Evolutionary conservation across 2,797 vertebrate species (phyloP), one percentile per base, ranked within the genome.

Genomic region (Danio albolineatus): DNA sequence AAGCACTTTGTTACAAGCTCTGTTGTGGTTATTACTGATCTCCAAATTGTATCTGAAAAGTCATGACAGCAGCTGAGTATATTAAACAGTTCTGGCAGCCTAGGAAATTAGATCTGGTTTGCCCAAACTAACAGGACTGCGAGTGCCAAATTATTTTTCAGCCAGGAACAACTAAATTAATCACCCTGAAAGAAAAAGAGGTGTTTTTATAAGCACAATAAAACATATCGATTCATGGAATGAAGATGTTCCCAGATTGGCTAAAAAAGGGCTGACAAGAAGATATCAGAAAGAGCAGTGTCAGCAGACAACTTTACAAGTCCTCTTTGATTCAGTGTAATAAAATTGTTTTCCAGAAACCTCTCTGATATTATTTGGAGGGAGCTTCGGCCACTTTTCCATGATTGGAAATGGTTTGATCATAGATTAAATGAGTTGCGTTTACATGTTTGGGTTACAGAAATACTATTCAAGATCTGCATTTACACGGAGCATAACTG

Each of bases 291-390:
- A 82, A 56, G 41, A 51, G 54, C 65, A 13, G 38, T 39, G 48
- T 85, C 82, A 80, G 77, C 73, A 84, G 21, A 7, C 59, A 73
- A 65, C 53, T 81, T 83, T 83, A 83, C 17, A 36, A 61, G 39
- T 38, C 36, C 57, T 72, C 6, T 1, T 56, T 51, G 53, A 21
- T 48, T 36, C 19, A 5, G 36, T 72, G 49, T 81, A 62, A 77
- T 74, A 80, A 77, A 69, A 6, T n/a, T 12, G 69, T 12, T 69
- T 53, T 14, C 10, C 13, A 44, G 17, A 73, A 82, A 62, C 49
- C 51, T 78, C 19, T 70, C 54, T 48, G 61, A 17, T 73, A 66
- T 73, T n/a, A 28, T 51, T 70, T 71, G 62, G n/a, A 59, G 44
- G 64, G 60, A 73, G 84, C 65, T 57, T 72, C 9, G 17, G 19